Conservation (phyloP, 2,113 vertebrate species). For the Lycaon pictus region DNA sequence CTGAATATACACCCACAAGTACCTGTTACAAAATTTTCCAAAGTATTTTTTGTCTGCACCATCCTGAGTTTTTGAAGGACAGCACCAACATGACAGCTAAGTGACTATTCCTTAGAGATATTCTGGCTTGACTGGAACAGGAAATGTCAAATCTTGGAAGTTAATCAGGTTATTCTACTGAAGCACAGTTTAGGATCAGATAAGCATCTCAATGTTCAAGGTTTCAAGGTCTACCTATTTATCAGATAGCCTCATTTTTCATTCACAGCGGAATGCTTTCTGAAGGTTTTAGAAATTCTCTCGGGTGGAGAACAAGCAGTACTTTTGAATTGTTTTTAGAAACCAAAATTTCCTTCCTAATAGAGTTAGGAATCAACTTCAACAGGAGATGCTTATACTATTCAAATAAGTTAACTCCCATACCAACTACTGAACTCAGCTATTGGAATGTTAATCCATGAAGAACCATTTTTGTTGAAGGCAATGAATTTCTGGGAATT, state of each 20-base stretch:
- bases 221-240: constrained; percentile 10
- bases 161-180: constrained; percentile 43
- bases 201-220: not conserved
- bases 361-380: not conserved
- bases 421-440: not conserved
- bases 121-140: not conserved
- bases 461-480: not conserved
- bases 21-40: not conserved
- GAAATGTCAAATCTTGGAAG: constrained; percentile 32
- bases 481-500: not conserved
- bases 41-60: not conserved
- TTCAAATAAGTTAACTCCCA: not conserved
- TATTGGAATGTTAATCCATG: not conserved
- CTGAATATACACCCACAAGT: not conserved
- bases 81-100: not conserved
- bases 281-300: constrained; percentile 52
- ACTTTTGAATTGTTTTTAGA: constrained; percentile 27
- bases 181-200: constrained; percentile 12
- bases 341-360: constrained; percentile 9
- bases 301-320: not conserved
- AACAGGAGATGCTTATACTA: not conserved
- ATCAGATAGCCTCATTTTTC: constrained; percentile 56
- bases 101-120: not conserved
- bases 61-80: constrained; percentile 33
- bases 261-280: constrained; percentile 19